Percentiles rank a stretch among this genome's conserved stretches.
phyloP scores from a whole-genome alignment of 2,797 vertebrate genomes.

The Pteropus rufus region DNA sequence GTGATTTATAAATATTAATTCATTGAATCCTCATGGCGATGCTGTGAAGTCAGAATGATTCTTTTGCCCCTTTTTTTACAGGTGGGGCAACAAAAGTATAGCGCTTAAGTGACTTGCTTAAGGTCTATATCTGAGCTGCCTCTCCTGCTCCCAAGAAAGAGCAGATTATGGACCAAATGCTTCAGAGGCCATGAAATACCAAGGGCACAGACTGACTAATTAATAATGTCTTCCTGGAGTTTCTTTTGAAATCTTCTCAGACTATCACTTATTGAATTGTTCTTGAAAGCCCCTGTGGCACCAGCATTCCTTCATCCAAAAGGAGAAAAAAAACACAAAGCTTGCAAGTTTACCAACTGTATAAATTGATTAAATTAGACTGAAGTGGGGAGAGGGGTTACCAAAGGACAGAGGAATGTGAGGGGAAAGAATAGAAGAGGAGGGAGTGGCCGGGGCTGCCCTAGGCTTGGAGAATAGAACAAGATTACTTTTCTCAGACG shows the following conservation, averaged over 20 bases:
- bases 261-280: neutral
- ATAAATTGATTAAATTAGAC: neutral
- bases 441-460: neutral
- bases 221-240: neutral
- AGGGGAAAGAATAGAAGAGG: neutral
- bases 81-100: neutral
- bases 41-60: neutral
- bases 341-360: neutral
- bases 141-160: neutral
- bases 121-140: neutral
- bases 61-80: neutral
- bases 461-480: neutral
- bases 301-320: neutral
- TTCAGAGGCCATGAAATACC: neutral
- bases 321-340: neutral
- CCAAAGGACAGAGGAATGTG: neutral
- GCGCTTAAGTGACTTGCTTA: neutral
- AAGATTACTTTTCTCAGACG: neutral
- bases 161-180: neutral
- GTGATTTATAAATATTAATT: neutral
- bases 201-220: neutral
- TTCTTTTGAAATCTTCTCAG: slow-evolving; percentile 15
- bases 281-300: neutral
- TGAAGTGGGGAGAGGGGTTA: neutral
- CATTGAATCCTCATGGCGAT: neutral